These are phyloP conservation scores for Acanthopleura granulata DNA, from an alignment of 2,888 invertebrate genomes.

Conservation along the genomic window DNA sequence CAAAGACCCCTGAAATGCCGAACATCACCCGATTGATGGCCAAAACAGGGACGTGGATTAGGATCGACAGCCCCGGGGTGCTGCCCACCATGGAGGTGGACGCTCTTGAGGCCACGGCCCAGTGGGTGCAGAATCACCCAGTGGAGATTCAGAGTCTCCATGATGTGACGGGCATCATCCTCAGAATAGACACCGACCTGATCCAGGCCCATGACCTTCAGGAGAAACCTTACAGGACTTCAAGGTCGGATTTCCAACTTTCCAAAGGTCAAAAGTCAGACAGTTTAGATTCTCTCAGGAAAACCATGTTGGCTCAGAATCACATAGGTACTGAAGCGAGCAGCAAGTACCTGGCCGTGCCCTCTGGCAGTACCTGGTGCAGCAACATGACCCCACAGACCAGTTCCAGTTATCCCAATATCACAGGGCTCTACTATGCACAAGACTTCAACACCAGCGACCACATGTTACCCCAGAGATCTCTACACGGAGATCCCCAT, in stretches of 20 bases:
- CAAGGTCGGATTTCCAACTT: background rate
- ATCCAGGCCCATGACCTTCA: background rate
- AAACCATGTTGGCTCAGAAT: background rate
- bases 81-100: constrained; percentile 11
- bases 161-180: constrained; percentile 8
- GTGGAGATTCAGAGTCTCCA: constrained; percentile 1
- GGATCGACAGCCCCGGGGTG: background rate
- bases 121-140: constrained; percentile 16
- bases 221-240: background rate
- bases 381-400: background rate
- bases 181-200: background rate
- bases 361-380: background rate
- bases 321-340: constrained; percentile 4
- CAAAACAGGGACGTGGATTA: constrained; percentile 10
- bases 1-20: background rate
- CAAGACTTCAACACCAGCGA: background rate
- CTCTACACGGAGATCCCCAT: background rate
- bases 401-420: background rate
- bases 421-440: background rate
- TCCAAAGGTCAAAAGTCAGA: background rate
- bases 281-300: constrained; percentile 1
- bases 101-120: constrained; percentile 11
- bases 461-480: background rate
- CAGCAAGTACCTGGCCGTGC: background rate
- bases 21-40: background rate